Conservation (phyloP, 2,113 vertebrate genomes). For the Megaceryle torquata region DNA sequence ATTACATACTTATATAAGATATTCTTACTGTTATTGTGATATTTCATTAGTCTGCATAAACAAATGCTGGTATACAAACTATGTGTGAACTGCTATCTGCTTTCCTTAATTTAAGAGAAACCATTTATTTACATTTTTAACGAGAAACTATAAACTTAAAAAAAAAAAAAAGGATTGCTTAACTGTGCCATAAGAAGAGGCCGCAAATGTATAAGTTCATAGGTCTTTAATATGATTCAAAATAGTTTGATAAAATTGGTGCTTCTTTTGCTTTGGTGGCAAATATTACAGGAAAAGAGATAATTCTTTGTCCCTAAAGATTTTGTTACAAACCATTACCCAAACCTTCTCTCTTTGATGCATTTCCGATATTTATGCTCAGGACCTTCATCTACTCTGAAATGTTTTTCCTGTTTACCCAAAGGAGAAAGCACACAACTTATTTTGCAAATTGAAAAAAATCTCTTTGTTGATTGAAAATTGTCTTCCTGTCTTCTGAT, state of each 20-base stretch:
- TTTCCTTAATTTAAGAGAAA: neutral
- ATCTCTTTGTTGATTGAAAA: neutral
- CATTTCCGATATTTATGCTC: conserved; percentile 1
- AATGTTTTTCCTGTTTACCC: neutral
- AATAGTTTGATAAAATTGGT: neutral
- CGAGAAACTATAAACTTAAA: neutral
- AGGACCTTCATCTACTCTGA: neutral
- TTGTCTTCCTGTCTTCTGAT: neutral
- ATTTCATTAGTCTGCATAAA: neutral
- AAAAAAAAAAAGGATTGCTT: neutral
- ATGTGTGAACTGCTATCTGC: neutral
- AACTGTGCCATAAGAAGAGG: neutral
- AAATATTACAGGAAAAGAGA: neutral
- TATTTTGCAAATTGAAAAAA: neutral
- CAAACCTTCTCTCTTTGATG: neutral
- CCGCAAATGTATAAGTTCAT: neutral
- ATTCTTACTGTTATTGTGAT: neutral
- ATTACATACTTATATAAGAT: neutral
- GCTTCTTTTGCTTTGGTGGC: neutral
- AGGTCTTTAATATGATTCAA: neutral
- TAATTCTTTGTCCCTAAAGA: neutral
- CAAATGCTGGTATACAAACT: neutral
- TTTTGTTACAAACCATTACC: neutral
- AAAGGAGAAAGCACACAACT: neutral
- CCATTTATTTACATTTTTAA: neutral